Evolutionary conservation across 2,113 vertebrate genomes (phyloP).

Genomic region (Felis chaus): DNA sequence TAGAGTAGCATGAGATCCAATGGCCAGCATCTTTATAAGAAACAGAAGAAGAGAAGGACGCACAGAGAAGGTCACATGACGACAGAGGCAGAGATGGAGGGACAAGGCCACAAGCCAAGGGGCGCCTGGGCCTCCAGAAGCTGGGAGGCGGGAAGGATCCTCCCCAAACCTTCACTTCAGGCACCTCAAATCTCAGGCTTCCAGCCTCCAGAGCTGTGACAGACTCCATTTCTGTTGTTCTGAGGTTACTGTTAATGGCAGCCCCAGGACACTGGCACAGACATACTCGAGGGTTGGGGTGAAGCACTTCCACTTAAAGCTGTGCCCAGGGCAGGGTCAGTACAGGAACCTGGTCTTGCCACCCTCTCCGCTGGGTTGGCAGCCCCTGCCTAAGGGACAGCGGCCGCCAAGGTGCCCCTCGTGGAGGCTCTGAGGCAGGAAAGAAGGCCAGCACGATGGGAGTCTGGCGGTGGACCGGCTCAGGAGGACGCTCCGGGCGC

Average conservation of each 20-base stretch:
- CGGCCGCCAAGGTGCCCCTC: not conserved
- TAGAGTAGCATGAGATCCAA: not conserved
- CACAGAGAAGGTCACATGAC: not conserved
- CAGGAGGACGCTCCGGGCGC: fast-evolving
- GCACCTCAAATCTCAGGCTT: not conserved
- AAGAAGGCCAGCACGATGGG: not conserved
- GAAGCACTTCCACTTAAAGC: not conserved
- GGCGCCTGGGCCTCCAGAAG: not conserved
- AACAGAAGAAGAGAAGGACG: not conserved
- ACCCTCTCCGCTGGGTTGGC: fast-evolving
- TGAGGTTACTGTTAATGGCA: not conserved
- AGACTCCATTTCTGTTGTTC: not conserved
- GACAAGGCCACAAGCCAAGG: not conserved
- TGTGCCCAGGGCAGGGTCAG: not conserved
- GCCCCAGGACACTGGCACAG: not conserved
- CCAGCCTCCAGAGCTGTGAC: not conserved
- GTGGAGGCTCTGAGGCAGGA: fast-evolving
- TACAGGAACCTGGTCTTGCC: not conserved
- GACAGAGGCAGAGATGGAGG: not conserved
- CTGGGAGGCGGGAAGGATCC: not conserved
- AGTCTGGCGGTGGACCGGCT: fast-evolving
- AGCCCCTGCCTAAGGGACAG: too few species aligned
- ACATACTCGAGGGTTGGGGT: not conserved
- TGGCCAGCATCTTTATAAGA: not conserved
- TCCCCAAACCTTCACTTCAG: not conserved